Evolutionary conservation across 2,113 vertebrate species (phyloP).

Genomic region (Lipotes vexillifer): DNA sequence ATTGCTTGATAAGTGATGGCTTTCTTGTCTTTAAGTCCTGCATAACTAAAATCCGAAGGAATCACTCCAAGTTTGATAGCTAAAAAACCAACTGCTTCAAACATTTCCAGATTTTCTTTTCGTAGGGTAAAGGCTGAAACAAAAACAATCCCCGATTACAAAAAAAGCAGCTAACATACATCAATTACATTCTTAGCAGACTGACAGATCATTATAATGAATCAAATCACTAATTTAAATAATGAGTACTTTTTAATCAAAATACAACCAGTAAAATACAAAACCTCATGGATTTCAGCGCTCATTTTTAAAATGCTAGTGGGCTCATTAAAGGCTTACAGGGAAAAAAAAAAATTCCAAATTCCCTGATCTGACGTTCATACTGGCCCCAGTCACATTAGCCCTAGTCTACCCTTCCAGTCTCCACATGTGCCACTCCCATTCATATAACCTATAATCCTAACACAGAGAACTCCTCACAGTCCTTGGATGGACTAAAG

Average conservation of each 20-base stretch:
- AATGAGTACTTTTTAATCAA: not conserved
- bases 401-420: not conserved
- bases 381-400: not conserved
- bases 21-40: conserved; percentile 96
- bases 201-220: not conserved
- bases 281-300: not conserved
- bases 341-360: not conserved
- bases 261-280: not conserved
- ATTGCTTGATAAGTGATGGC: conserved; percentile 93
- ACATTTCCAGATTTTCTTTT: conserved; percentile 96
- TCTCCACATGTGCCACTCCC: not conserved
- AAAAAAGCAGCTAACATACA: conserved; percentile 1
- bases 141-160: conserved; percentile 50
- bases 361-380: not conserved
- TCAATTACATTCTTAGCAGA: not conserved
- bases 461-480: not conserved
- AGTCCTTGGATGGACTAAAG: not conserved
- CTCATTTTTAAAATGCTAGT: not conserved
- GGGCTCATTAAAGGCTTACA: not conserved
- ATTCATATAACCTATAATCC: not conserved
- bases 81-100: conserved; percentile 92
- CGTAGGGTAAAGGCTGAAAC: conserved; percentile 90
- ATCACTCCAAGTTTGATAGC: conserved; percentile 89
- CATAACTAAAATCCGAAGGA: conserved; percentile 95
- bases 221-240: not conserved